phyloP scores from a whole-genome alignment of 2,113 vertebrate genomes.

The Crocuta crocuta region DNA sequence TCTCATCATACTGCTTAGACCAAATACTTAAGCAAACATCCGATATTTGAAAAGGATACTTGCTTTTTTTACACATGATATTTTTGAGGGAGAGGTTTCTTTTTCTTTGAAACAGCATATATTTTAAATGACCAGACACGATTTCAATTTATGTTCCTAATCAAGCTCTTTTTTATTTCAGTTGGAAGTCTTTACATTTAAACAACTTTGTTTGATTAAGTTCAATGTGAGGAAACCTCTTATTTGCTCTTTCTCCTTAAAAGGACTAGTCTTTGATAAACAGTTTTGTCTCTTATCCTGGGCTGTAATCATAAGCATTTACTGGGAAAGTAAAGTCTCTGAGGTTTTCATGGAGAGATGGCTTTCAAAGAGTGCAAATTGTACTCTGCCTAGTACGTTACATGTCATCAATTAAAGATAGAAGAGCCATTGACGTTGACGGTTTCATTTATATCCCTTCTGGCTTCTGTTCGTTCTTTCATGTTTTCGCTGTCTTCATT shows the following conservation, averaged over 20 bases:
- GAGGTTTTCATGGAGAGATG: not conserved
- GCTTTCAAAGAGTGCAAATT: conserved; percentile 24
- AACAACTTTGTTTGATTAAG: conserved; percentile 26
- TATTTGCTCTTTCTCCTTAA: conserved; percentile 19
- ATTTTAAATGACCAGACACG: not conserved
- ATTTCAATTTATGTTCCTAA: not conserved
- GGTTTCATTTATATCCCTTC: not conserved
- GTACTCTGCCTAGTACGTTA: not conserved
- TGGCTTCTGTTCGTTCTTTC: not conserved
- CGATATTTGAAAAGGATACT: not conserved
- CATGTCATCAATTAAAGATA: not conserved
- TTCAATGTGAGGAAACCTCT: conserved; percentile 1
- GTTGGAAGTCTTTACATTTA: not conserved
- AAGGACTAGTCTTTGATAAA: not conserved
- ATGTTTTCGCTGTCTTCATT: conserved; percentile 13
- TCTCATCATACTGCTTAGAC: not conserved
- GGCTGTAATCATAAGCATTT: not conserved
- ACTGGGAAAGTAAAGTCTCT: not conserved
- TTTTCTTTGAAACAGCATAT: not conserved
- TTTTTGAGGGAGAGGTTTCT: not conserved
- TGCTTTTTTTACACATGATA: not conserved
- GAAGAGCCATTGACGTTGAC: not conserved
- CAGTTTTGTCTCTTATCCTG: not conserved
- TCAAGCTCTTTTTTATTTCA: conserved; percentile 16
- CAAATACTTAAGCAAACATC: not conserved